Evolutionary conservation across 2,888 invertebrate genomes (phyloP).

Genomic region (Chrysolina oricalcia): DNA sequence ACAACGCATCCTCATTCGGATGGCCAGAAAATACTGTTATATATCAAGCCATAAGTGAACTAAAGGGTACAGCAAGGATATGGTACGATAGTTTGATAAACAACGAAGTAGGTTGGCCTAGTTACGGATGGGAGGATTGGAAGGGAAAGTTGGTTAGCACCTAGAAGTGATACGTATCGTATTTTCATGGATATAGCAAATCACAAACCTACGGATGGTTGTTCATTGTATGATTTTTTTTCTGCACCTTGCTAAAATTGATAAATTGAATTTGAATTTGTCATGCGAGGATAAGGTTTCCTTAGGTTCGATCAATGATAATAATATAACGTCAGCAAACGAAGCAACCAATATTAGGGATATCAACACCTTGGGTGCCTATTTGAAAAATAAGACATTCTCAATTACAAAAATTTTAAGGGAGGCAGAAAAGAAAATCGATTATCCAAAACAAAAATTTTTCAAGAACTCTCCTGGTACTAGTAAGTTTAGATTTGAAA

Average conservation of each 20-base stretch:
- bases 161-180: conserved; percentile 37
- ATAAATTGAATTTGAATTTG: conserved; percentile 46
- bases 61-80: conserved; percentile 38
- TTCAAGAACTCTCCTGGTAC: conserved; percentile 18
- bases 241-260: conserved; percentile 47
- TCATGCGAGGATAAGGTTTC: conserved; percentile 49
- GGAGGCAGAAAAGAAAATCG: neutral
- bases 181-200: conserved; percentile 47
- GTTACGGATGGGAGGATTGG: conserved; percentile 39
- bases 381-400: conserved; percentile 38
- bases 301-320: conserved; percentile 48
- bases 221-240: conserved; percentile 48
- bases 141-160: conserved; percentile 37
- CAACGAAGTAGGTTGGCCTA: neutral
- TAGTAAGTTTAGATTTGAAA: conserved; percentile 15
- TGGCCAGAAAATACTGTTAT: conserved; percentile 33
- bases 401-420: conserved; percentile 3
- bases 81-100: conserved; percentile 50
- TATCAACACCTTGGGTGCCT: conserved; percentile 40
- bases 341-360: conserved; percentile 44
- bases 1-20: conserved; percentile 34
- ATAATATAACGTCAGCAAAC: conserved; percentile 43
- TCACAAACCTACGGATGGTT: conserved; percentile 32
- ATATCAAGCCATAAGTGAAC: conserved; percentile 47
- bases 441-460: conserved; percentile 9